Evolutionary conservation across 2,797 vertebrate species (phyloP).

Genomic region (Vespertilio murinus): DNA sequence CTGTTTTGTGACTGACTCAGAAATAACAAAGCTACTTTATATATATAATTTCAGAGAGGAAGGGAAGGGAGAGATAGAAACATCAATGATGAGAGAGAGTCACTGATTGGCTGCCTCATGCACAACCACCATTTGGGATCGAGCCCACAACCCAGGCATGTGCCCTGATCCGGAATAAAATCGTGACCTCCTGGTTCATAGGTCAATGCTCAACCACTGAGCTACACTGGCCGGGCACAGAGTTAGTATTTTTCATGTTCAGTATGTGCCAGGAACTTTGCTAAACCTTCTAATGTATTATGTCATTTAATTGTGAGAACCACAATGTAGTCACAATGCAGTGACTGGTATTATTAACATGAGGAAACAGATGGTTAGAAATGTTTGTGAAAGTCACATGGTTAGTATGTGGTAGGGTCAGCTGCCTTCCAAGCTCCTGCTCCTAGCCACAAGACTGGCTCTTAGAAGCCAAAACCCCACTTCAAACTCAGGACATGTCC

Average conservation of each 20-base stretch:
- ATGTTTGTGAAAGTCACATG: not conserved
- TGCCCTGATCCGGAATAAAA: no score
- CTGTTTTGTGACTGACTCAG: not conserved
- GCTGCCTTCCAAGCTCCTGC: not conserved
- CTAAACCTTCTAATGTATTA: not conserved
- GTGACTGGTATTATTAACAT: not conserved
- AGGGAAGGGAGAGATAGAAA: no score
- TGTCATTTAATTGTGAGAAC: not conserved
- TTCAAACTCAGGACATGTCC: not conserved
- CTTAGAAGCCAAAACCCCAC: not conserved
- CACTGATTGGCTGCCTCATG: no score
- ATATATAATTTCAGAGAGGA: no score
- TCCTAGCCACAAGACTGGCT: not conserved
- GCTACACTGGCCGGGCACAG: no score
- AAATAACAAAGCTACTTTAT: not conserved
- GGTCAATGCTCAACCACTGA: no score
- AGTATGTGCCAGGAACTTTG: not conserved
- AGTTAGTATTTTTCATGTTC: not conserved
- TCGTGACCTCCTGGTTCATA: no score
- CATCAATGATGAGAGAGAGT: no score
- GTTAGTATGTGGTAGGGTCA: not conserved
- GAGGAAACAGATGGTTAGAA: not conserved
- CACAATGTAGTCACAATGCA: not conserved
- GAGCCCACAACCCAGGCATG: no score
- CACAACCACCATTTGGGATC: no score